phyloP scores from a whole-genome alignment of 2,888 invertebrate genomes.

The Tipula lateralis region DNA sequence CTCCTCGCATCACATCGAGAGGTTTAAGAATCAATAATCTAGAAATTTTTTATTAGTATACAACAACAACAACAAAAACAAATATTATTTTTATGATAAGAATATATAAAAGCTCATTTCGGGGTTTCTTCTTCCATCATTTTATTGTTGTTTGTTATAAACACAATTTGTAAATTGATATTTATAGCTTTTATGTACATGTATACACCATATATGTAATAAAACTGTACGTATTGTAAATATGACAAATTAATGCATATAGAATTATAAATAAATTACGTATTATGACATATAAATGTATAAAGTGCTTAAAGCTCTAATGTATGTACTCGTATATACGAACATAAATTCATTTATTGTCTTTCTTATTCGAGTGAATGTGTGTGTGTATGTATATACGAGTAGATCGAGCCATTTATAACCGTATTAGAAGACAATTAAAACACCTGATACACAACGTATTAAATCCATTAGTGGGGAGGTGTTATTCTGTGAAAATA shows the following conservation, averaged over 20 bases:
- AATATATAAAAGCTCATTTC: not conserved
- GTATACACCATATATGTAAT: not conserved
- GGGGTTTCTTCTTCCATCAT: not conserved
- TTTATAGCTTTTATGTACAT: not conserved
- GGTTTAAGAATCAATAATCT: not conserved
- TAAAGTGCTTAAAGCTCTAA: not conserved
- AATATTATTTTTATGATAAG: not conserved
- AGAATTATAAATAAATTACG: conserved; percentile 1
- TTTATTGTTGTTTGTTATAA: not conserved
- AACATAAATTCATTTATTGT: not conserved
- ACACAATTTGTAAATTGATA: conserved; percentile 19
- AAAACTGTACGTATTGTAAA: not conserved
- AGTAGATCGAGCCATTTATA: too few species aligned
- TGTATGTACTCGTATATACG: not conserved
- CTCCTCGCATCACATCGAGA: not conserved
- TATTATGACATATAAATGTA: not conserved
- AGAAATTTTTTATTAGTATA: conserved; percentile 4
- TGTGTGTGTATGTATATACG: not conserved
- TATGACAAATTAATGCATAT: conserved; percentile 14
- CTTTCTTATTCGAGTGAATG: too few species aligned
- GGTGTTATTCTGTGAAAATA: not conserved
- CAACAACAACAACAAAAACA: not conserved
- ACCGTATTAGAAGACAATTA: not conserved
- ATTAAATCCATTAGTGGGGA: not conserved
- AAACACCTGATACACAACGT: conserved; percentile 1